Percentiles rank a stretch among this genome's conserved stretches.
Conservation (phyloP, 2,113 vertebrate species). For the Sterrhoptilus dennistouni region DNA sequence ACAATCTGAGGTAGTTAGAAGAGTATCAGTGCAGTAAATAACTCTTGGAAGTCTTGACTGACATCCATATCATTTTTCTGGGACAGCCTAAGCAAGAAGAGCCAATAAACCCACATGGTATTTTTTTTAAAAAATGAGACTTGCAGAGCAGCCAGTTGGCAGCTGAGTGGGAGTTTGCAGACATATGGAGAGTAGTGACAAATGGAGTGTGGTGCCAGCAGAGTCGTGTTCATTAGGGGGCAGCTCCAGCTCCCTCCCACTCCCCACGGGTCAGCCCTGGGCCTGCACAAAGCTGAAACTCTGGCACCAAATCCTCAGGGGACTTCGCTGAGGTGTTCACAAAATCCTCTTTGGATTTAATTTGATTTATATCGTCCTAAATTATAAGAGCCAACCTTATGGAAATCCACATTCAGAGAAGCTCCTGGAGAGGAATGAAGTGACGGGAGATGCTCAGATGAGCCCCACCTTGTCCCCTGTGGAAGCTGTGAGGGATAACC, state of each 20-base stretch:
- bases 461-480: not conserved
- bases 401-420: not conserved
- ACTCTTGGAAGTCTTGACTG: not conserved
- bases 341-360: no score
- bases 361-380: no score
- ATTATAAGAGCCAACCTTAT: no score
- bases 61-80: not conserved
- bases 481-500: not conserved
- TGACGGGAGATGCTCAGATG: not conserved
- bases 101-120: not conserved
- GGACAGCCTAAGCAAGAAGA: not conserved
- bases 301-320: not conserved
- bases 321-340: not conserved
- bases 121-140: not conserved
- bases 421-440: not conserved
- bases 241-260: not conserved
- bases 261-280: not conserved
- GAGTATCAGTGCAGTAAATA: not conserved
- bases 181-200: constrained; percentile 45
- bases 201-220: not conserved
- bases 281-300: not conserved
- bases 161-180: constrained; percentile 51
- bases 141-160: constrained; percentile 34
- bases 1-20: not conserved
- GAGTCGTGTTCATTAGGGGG: constrained; percentile 1